Conservation (phyloP, 2,888 invertebrate species). For the Mimumesa dahlbomi region DNA sequence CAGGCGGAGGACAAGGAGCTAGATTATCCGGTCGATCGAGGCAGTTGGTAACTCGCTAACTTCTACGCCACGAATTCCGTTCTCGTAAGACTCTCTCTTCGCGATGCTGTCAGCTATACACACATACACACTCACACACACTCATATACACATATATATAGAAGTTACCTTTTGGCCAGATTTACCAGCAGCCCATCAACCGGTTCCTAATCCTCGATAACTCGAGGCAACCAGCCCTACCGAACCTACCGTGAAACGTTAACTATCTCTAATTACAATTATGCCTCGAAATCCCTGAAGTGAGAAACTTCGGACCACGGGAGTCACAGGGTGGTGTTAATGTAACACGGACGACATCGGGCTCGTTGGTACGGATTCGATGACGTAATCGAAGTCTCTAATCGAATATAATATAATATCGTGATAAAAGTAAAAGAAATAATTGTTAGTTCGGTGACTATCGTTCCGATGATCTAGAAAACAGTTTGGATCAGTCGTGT, state of each 20-base stretch:
- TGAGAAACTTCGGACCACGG: constrained; percentile 28
- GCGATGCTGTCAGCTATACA: constrained; percentile 24
- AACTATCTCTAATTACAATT: constrained; percentile 61
- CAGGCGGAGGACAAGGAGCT: constrained; percentile 22
- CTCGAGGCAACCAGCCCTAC: constrained; percentile 35
- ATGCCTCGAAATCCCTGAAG: constrained; percentile 36
- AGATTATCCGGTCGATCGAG: constrained; percentile 59
- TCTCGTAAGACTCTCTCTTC: constrained; percentile 45
- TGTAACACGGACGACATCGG: not conserved
- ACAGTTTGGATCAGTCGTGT: not conserved
- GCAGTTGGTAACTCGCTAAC: constrained; percentile 60
- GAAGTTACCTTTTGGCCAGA: constrained; percentile 41
- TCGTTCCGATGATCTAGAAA: not conserved
- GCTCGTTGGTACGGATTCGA: not conserved
- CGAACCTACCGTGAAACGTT: constrained; percentile 43
- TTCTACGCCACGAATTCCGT: constrained; percentile 43
- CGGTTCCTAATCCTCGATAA: constrained; percentile 56
- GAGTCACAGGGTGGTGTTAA: constrained; percentile 11
- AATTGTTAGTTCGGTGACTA: not conserved
- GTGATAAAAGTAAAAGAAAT: not conserved
- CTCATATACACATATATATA: constrained; percentile 5
- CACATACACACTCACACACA: too few species aligned
- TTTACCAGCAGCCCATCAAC: constrained; percentile 33
- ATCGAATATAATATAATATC: not conserved
- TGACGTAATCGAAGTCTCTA: not conserved